phyloP scores from a whole-genome alignment of 2,888 invertebrate species.

The Pollenia labialis region DNA sequence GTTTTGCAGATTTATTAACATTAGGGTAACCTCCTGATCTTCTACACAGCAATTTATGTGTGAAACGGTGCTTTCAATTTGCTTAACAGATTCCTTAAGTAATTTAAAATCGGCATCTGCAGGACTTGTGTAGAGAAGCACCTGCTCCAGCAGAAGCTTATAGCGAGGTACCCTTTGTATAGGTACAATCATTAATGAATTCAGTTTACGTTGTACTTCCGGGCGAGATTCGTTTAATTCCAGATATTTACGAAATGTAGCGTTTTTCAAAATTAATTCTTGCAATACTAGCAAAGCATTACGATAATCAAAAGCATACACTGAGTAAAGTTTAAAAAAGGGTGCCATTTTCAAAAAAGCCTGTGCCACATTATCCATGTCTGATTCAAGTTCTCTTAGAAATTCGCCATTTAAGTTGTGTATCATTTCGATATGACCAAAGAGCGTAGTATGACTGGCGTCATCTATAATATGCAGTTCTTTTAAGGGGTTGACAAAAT shows the following conservation, averaged over 20 bases:
- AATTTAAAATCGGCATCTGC: constrained; percentile 86
- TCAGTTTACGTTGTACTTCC: constrained; percentile 89
- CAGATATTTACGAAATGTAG: constrained; percentile 86
- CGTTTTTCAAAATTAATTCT: constrained; percentile 85
- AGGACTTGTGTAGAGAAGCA: constrained; percentile 86
- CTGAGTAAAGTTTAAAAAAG: constrained; percentile 91
- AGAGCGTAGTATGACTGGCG: constrained; percentile 85
- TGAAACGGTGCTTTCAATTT: constrained; percentile 88
- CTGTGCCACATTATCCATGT: constrained; percentile 86
- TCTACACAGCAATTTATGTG: constrained; percentile 90
- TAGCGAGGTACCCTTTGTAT: constrained; percentile 92
- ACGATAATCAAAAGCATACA: constrained; percentile 90
- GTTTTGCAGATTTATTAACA: constrained; percentile 88
- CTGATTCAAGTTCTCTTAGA: constrained; percentile 85
- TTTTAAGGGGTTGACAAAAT: constrained; percentile 87
- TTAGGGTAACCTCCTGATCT: constrained; percentile 89
- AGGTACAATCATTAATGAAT: constrained; percentile 90
- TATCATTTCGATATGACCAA: constrained; percentile 88
- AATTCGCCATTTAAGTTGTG: constrained; percentile 87
- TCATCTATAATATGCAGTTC: constrained; percentile 85
- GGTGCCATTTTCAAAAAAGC: constrained; percentile 90
- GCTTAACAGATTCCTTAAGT: constrained; percentile 87
- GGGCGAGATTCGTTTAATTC: constrained; percentile 88
- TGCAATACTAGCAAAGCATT: constrained; percentile 87
- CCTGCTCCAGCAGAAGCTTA: constrained; percentile 88